phyloP scores from a whole-genome alignment of 2,797 vertebrate species.

The Syndactyla subalaris region DNA sequence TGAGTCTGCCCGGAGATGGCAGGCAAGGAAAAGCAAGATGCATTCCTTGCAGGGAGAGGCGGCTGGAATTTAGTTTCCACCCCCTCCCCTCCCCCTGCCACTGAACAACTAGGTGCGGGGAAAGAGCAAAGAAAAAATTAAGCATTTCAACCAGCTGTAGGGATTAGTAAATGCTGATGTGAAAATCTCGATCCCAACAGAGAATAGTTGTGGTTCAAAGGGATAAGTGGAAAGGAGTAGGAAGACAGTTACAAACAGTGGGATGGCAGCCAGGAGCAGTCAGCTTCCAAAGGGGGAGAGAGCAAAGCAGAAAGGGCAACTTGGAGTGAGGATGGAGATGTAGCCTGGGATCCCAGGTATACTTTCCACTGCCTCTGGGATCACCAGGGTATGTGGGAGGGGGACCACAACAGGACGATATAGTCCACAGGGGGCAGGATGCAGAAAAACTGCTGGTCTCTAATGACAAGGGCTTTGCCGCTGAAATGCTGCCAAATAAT shows the following conservation, averaged over 20 bases:
- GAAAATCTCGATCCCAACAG: background rate
- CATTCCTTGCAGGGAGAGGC: background rate
- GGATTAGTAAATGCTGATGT: background rate
- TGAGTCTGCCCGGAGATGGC: rapidly evolving
- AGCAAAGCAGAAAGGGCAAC: background rate
- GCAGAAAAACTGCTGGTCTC: background rate
- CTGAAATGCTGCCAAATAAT: background rate
- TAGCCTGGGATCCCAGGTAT: background rate
- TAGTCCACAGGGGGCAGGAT: background rate
- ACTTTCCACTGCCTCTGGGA: background rate
- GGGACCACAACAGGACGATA: rapidly evolving
- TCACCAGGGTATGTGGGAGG: background rate
- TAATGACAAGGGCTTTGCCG: background rate
- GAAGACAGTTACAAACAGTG: background rate
- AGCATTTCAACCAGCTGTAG: background rate
- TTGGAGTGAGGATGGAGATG: rapidly evolving
- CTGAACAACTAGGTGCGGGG: background rate
- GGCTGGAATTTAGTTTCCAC: background rate
- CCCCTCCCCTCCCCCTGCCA: background rate
- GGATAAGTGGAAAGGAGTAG: background rate
- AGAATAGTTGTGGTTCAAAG: background rate
- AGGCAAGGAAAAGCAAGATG: background rate
- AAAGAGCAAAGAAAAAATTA: background rate
- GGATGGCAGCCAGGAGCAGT: background rate
- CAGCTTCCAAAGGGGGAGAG: background rate